Base-by-base conservation (phyloP, 2,113 vertebrate species). In the Periophthalmus modestus region DNA sequence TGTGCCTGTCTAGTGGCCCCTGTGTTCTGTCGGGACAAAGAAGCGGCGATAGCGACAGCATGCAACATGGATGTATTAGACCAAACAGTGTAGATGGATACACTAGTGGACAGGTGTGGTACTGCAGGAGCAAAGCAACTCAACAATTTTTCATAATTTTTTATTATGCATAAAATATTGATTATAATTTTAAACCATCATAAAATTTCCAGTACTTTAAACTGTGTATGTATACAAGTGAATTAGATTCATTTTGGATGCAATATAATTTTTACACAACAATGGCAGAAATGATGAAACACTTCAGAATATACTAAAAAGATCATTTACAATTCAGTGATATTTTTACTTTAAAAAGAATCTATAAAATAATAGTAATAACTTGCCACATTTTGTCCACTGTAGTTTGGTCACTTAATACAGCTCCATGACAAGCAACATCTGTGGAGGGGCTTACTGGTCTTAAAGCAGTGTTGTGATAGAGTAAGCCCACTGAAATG, bases 1-100 rank as follows among this genome's bases (percentile, higher is more conserved):
- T 98, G 97, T 97, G 96, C 97, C 97, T 99, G 96, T 96, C 96
- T 91, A 94, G 95, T 94, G 95, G 93, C 94, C 95, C 85, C 80
- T 70, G 82, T 74, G 77, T 95, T 95, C 79, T 58, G 77, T 36
- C 50, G 59, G 62, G 62, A 65, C 62, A 65, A 65, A 39, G 62
- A 39, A 65, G 43, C 33, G 34, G 34, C 34, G 62, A 43, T 39
- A 39, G 34, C n/a, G 10, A 65, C 62, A 65, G 34, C 34, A 65
- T 65, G 62, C 62, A n/a, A 43, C 62, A 65, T 65, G 62, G 62
- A 39, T n/a, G 62, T 65, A 39, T 65, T 21, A 12, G 9, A 39
- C 33, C 19, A 65, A 65, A 65, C 57, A 12, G n/a, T 57, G 55
- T 57, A 57, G 21, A 23, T 21, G n/a, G n/a, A 11, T 28, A 28